Evolutionary conservation across 2,888 invertebrate genomes (phyloP).

Genomic region (Beris morrisii): DNA sequence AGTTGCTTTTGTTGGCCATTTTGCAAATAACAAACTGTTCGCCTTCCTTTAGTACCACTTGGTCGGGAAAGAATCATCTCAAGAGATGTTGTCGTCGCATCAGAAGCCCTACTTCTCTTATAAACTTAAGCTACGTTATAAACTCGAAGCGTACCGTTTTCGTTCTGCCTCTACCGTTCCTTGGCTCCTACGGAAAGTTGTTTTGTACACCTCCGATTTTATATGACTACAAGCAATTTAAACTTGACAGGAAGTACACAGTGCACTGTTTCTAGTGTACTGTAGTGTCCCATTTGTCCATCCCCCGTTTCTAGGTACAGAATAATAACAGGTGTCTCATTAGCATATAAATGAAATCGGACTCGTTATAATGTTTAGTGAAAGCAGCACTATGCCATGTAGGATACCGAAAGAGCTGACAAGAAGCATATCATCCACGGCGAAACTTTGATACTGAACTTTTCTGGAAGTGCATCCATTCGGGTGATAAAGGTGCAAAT

Average conservation of each 20-base stretch:
- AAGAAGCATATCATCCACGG: too few relatives aligned
- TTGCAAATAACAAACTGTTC: slow-evolving; percentile 2
- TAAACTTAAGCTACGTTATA: too few relatives aligned
- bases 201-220: slow-evolving; percentile 36
- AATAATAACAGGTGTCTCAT: slow-evolving; percentile 47
- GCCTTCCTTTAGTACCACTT: too few relatives aligned
- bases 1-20: slow-evolving; percentile 2
- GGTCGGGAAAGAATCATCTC: too few relatives aligned
- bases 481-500: too few relatives aligned
- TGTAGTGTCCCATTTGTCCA: background rate
- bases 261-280: slow-evolving; percentile 10
- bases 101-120: too few relatives aligned
- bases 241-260: slow-evolving; percentile 36
- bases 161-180: too few relatives aligned
- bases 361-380: slow-evolving; percentile 43
- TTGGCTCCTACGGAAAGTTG: slow-evolving; percentile 20
- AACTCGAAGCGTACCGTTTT: too few relatives aligned
- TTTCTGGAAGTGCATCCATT: too few relatives aligned
- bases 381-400: background rate
- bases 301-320: slow-evolving; percentile 34
- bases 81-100: too few relatives aligned
- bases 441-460: too few relatives aligned
- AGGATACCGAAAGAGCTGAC: too few relatives aligned
- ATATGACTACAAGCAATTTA: slow-evolving; percentile 37
- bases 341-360: slow-evolving; percentile 47